A percentile compares a stretch with the other conserved stretches of the same genome.
Evolutionary conservation across 2,888 invertebrate species (phyloP).

Genomic region (Chrysolina haemoptera): DNA sequence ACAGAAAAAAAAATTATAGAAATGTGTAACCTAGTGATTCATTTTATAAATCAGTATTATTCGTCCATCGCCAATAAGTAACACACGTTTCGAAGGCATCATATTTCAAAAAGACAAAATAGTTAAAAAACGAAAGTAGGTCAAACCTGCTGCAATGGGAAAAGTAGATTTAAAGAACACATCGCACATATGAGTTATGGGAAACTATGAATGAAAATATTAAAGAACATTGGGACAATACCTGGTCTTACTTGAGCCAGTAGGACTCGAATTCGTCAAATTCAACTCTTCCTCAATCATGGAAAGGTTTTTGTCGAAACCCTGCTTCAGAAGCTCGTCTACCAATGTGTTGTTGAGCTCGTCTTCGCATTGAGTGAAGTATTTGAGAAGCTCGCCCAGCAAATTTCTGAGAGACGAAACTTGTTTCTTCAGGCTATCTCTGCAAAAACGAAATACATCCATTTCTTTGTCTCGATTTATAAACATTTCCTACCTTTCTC

Average conservation of each 20-base stretch:
- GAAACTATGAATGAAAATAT: background rate
- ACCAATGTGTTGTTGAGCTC: slow-evolving; percentile 84
- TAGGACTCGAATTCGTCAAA: slow-evolving; percentile 54
- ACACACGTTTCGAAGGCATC: too few species aligned
- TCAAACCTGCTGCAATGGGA: background rate
- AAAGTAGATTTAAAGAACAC: background rate
- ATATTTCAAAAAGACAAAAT: background rate
- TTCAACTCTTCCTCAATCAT: slow-evolving; percentile 57
- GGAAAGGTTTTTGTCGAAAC: slow-evolving; percentile 59
- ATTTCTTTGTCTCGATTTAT: background rate
- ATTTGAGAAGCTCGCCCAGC: slow-evolving; percentile 80
- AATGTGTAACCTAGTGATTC: too few species aligned
- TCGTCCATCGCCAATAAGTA: too few species aligned
- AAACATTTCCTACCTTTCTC: slow-evolving; percentile 73
- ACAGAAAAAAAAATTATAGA: too few species aligned
- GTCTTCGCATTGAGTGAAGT: slow-evolving; percentile 83
- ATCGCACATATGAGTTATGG: background rate
- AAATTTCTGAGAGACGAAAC: slow-evolving; percentile 78
- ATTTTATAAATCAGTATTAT: too few species aligned
- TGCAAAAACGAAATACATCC: slow-evolving; percentile 59
- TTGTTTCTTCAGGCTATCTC: slow-evolving; percentile 79
- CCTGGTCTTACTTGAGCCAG: slow-evolving; percentile 54
- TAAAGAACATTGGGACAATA: slow-evolving; percentile 37
- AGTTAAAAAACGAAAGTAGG: background rate
- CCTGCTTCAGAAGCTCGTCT: slow-evolving; percentile 74